A percentile compares a stretch with the other conserved stretches of the same genome.
These are phyloP conservation scores for Aptenodytes patagonicus DNA, from an alignment of 2,113 vertebrate genomes.

Conservation along the genomic window DNA sequence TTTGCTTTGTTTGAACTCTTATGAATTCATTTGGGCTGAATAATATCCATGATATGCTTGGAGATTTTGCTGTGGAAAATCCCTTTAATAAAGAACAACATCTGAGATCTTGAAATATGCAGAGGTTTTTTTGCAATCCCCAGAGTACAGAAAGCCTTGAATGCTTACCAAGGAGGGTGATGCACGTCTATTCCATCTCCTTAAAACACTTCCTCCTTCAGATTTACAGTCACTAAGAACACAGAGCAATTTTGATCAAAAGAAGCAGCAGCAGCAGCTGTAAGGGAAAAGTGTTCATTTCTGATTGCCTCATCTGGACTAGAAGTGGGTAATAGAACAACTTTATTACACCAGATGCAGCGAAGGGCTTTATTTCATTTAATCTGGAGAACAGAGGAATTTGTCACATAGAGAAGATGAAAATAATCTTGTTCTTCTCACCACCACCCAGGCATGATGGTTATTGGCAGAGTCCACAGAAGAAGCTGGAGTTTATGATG, in stretches of 20 bases:
- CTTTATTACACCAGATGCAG: constrained; percentile 54
- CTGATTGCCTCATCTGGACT: constrained; percentile 59
- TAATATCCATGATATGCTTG: neutral
- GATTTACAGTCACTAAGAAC: constrained; percentile 48
- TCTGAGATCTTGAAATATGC: constrained; percentile 14
- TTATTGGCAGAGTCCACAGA: constrained; percentile 20
- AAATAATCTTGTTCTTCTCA: constrained; percentile 44
- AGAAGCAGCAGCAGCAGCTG: constrained; percentile 46
- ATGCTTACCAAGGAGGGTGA: constrained; percentile 25
- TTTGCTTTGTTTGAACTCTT: constrained; percentile 17
- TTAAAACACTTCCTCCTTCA: constrained; percentile 54
- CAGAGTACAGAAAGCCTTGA: neutral
- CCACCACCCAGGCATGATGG: neutral
- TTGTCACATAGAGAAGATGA: constrained; percentile 62
- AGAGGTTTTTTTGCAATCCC: neutral
- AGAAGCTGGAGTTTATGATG: constrained; percentile 21
- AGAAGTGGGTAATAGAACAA: neutral
- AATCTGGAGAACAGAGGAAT: constrained; percentile 48
- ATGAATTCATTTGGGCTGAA: constrained; percentile 13
- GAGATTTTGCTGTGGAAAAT: constrained; percentile 29
- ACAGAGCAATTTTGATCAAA: constrained; percentile 63
- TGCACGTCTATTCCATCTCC: constrained; percentile 14
- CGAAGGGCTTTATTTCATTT: constrained; percentile 47
- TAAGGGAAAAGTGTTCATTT: constrained; percentile 39
- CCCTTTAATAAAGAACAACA: constrained; percentile 19